Conservation (phyloP, 2,888 invertebrate genomes). For the Digitonthophagus gazella region DNA sequence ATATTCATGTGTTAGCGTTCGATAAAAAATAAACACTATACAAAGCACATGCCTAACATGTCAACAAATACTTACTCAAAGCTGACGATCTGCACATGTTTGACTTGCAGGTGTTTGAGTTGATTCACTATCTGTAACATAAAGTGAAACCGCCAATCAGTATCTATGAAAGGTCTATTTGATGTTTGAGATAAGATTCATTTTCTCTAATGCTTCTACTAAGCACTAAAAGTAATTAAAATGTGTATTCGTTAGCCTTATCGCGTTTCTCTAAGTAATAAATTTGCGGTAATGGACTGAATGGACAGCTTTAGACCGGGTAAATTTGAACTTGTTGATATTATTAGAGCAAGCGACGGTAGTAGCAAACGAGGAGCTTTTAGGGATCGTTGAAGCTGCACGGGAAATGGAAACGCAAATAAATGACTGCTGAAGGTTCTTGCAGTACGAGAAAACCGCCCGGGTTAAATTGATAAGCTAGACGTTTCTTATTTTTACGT, state of each 20-base stretch:
- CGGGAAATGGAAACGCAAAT: neutral
- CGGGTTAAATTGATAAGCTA: neutral
- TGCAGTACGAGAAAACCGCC: neutral
- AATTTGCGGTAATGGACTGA: neutral
- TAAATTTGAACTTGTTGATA: neutral
- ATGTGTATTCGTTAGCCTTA: neutral
- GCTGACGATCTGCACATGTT: conserved; percentile 18
- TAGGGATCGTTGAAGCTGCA: neutral
- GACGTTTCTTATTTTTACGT: neutral
- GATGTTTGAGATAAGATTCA: neutral
- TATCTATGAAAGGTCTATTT: neutral
- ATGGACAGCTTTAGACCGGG: neutral
- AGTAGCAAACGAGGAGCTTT: neutral
- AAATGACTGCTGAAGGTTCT: neutral
- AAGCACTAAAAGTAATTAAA: neutral
- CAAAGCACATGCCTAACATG: neutral
- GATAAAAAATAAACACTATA: neutral
- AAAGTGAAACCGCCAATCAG: neutral
- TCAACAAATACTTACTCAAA: conserved; percentile 24
- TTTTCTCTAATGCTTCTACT: neutral
- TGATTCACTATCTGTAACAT: neutral
- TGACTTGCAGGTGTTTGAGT: conserved; percentile 2
- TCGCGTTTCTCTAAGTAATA: neutral
- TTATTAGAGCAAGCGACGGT: neutral
- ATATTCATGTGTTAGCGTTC: neutral